Base-by-base conservation (phyloP, 1,140 invertebrate species). In the Drosophila albomicans region DNA sequence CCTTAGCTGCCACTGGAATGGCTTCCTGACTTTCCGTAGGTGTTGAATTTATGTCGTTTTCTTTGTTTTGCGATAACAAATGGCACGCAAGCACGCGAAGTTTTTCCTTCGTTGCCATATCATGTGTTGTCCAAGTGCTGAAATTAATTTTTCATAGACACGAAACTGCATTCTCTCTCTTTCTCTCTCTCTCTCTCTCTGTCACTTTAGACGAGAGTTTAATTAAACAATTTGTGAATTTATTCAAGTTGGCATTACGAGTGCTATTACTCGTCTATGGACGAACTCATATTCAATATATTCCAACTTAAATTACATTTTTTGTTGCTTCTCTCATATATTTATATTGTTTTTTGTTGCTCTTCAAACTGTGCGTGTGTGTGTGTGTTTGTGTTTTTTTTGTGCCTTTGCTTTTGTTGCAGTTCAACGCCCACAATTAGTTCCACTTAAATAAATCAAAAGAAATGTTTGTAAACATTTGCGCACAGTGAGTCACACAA, bases 361-460 rank as follows among this genome's bases (percentile, higher is more conserved):
- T 71, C 66, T 82, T 64, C 32, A 32, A 8, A 5, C 35, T 64
- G 46, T 58, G 43, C 62, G n/a, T 54, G 15, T 48, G 41, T 54
- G 25, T 58, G 43, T 66, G n/a, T 54, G 15, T 48, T 25, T 59
- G 32, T 61, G 43, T 84, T 76, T 64, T 79, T 74, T 25, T 25
- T 25, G 3, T 25, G 20, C 56, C 80, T 67, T 70, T 56, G 20
- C 57, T 82, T 78, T 78, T 88, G 41, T 25, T 87, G 73, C 84
- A 89, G 84, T 88, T 88, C 84, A 88, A 88, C 84, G 84, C 84
- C 84, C 84, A 89, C 84, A 88, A 88, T 88, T 88, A 88, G 84
- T 88, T 88, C 85, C 84, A 88, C 84, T 89, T 79, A 89, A 88
- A 88, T 88, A 88, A 88, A 89, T 88, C 85, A 89, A 89, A 88